phyloP scores from a whole-genome alignment of 2,113 vertebrate species.

The Setophaga kirtlandii region DNA sequence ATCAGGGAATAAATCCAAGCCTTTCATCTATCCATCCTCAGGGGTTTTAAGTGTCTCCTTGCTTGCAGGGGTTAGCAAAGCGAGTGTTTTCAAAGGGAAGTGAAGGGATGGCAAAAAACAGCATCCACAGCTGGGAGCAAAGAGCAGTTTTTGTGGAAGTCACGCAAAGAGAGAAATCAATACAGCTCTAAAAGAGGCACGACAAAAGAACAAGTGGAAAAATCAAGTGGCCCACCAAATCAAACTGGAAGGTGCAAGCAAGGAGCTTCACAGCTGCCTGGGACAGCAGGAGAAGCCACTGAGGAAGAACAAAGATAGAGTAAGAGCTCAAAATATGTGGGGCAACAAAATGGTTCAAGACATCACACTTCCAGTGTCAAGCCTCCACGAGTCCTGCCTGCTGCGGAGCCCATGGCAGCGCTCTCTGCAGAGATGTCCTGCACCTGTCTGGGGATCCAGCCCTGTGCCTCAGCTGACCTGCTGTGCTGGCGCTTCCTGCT shows the following conservation, averaged over 20 bases:
- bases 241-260: conserved; percentile 1
- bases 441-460: background rate
- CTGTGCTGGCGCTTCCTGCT: background rate
- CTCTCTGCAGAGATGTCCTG: background rate
- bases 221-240: background rate
- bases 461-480: background rate
- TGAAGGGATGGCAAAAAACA: background rate
- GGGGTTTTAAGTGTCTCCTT: background rate
- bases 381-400: background rate
- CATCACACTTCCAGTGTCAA: background rate
- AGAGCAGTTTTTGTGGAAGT: conserved; percentile 57
- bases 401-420: background rate
- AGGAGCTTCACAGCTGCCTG: background rate
- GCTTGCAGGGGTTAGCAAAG: conserved; percentile 7
- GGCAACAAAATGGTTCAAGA: background rate
- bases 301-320: background rate
- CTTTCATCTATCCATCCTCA: background rate
- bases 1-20: background rate
- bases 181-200: background rate
- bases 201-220: conserved; percentile 14
- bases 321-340: background rate
- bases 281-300: background rate
- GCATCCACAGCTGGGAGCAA: conserved; percentile 13
- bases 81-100: background rate
- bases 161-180: conserved; percentile 37